Conservation (phyloP, 2,113 vertebrate species). For the Oryzias melastigma region DNA sequence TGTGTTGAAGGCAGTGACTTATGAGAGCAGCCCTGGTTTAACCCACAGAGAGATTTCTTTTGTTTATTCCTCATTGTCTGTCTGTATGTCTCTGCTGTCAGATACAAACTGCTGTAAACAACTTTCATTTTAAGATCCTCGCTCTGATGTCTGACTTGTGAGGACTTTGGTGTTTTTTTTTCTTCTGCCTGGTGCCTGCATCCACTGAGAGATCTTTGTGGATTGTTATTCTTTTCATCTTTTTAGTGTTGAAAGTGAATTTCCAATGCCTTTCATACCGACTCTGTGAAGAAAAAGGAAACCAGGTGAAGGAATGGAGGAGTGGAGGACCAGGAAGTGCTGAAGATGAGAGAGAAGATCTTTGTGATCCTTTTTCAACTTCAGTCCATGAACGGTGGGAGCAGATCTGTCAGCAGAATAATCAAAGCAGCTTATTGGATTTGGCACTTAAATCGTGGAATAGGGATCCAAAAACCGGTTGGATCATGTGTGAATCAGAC, state of each 20-base stretch:
- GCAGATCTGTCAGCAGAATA: conserved; percentile 16
- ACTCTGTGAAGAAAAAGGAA: conserved; percentile 18
- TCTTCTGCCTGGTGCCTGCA: not conserved
- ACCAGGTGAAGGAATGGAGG: conserved; percentile 2
- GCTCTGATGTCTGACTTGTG: conserved; percentile 23
- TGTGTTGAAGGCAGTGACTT: conserved; percentile 35
- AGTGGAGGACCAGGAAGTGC: not conserved
- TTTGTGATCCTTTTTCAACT: conserved; percentile 26
- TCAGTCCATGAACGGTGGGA: conserved; percentile 17
- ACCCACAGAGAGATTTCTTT: conserved; percentile 5
- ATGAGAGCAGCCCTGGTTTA: conserved; percentile 13
- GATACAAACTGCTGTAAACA: conserved; percentile 36
- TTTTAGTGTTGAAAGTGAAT: conserved; percentile 53
- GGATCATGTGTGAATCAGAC: conserved; percentile 59
- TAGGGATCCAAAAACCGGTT: conserved; percentile 10
- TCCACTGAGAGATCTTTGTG: not conserved
- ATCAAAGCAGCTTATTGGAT: conserved; percentile 15
- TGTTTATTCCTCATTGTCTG: conserved; percentile 3
- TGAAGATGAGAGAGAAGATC: not conserved
- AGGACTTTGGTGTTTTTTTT: conserved; percentile 4
- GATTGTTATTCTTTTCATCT: conserved; percentile 22
- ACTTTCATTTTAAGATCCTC: conserved; percentile 32
- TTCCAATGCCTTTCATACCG: conserved; percentile 57
- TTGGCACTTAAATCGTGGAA: not conserved
- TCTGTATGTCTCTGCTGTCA: conserved; percentile 11